Conservation (phyloP, 1,140 invertebrate genomes). For the Hypsibius dujardini region DNA sequence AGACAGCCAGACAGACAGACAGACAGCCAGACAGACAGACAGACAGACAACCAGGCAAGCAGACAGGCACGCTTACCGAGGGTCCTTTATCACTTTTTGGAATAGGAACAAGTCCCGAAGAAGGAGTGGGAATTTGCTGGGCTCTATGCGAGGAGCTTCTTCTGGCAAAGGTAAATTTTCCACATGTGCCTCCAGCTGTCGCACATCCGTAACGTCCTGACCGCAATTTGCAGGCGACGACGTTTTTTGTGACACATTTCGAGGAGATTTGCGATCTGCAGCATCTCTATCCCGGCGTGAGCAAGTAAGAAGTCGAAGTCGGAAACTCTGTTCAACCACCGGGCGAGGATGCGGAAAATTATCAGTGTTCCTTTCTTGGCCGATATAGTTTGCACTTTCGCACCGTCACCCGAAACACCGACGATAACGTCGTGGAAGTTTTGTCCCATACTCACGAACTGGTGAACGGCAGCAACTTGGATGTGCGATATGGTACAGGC, state of each 20-base stretch:
- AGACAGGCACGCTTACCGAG: too few relatives aligned
- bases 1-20: too few relatives aligned
- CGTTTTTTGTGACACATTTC: slow-evolving; percentile 67
- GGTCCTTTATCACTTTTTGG: too few relatives aligned
- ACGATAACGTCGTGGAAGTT: neutral
- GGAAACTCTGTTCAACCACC: neutral
- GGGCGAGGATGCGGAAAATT: neutral
- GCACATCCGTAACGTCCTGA: slow-evolving; percentile 1
- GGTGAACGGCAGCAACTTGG: neutral
- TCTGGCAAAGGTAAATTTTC: slow-evolving; percentile 34
- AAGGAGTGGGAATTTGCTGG: slow-evolving; percentile 63
- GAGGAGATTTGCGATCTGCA: slow-evolving; percentile 50
- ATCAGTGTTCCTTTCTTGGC: neutral
- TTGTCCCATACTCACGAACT: neutral
- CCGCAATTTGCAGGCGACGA: slow-evolving; percentile 54
- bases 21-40: too few relatives aligned
- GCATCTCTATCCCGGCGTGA: slow-evolving; percentile 53
- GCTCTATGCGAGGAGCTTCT: slow-evolving; percentile 57
- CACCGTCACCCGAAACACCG: neutral
- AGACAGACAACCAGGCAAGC: too few relatives aligned
- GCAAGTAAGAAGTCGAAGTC: slow-evolving; percentile 43
- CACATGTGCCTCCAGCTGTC: neutral
- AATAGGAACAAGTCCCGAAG: slow-evolving; percentile 51
- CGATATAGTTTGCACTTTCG: neutral
- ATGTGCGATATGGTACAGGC: neutral